phyloP scores from a whole-genome alignment of 1,140 invertebrate species.

The Drosophila willistoni region DNA sequence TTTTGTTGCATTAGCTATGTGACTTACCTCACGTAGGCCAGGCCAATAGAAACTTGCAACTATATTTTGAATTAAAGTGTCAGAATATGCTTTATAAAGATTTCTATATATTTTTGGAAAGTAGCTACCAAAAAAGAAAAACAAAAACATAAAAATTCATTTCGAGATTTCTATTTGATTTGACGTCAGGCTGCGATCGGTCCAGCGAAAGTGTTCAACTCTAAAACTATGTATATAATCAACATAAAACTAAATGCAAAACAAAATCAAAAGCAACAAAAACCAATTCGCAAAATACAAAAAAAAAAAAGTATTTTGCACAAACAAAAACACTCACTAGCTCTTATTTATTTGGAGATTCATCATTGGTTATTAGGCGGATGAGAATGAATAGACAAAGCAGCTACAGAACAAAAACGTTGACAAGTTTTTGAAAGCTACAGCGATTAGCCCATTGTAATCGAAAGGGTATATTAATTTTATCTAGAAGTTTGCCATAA shows the following conservation, averaged over 20 bases:
- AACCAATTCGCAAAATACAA: not conserved
- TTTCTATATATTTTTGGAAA: slow-evolving; percentile 36
- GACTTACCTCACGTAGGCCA: slow-evolving; percentile 45
- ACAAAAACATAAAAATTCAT: slow-evolving; percentile 20
- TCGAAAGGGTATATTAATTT: not conserved
- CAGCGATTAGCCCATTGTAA: not conserved
- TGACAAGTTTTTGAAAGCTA: not conserved
- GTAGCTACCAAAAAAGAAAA: slow-evolving; percentile 18
- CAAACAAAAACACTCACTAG: not conserved
- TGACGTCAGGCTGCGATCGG: slow-evolving; percentile 37
- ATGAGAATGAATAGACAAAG: not conserved
- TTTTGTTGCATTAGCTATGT: slow-evolving; percentile 13
- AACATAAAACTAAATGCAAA: slow-evolving; percentile 18
- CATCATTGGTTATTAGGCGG: not conserved
- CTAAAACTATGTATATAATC: slow-evolving; percentile 34
- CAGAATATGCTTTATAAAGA: not conserved
- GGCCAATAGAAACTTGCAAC: slow-evolving; percentile 5
- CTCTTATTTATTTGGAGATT: no score
- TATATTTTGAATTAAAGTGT: not conserved
- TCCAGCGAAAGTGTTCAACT: slow-evolving; percentile 51
- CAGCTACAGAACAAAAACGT: not conserved
- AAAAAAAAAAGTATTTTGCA: slow-evolving; percentile 6
- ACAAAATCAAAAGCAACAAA: slow-evolving; percentile 11
- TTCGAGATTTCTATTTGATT: slow-evolving; percentile 48
- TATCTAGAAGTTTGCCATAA: not conserved